Conservation (phyloP, 2,797 vertebrate genomes). For the Darevskia mixta region DNA sequence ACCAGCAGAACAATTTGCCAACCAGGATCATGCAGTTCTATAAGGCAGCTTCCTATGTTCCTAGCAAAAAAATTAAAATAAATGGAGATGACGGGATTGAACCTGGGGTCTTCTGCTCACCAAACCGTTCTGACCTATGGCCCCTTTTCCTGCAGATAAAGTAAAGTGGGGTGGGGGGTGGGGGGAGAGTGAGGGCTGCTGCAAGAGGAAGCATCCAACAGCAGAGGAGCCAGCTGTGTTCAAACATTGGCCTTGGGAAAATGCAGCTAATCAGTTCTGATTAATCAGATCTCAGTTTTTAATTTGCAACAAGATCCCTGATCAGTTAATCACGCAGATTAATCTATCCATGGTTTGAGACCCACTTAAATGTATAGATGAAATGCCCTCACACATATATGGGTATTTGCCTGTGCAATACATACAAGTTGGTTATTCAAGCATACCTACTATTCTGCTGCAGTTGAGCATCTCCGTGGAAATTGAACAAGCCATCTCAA, state of each 20-base stretch:
- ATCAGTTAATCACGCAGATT: not conserved
- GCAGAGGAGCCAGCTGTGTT: not conserved
- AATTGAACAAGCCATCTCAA: not conserved
- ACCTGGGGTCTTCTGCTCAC: not conserved
- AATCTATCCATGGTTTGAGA: not conserved
- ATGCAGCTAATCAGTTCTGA: slow-evolving; percentile 1
- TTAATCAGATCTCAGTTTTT: not conserved
- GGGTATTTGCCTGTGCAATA: not conserved
- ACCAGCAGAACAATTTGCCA: slow-evolving; percentile 9
- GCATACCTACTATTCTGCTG: slow-evolving; percentile 39
- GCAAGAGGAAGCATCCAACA: not conserved
- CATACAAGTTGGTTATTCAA: slow-evolving; percentile 3
- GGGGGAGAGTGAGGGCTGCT: not conserved
- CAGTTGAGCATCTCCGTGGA: not conserved
- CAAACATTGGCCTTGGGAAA: not conserved
- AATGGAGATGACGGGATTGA: not conserved
- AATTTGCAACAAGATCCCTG: not conserved
- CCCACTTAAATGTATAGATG: not conserved
- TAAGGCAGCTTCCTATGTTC: no score
- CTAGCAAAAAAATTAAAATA: no score
- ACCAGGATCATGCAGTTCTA: not conserved
- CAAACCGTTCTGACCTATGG: not conserved
- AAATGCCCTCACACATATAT: not conserved
- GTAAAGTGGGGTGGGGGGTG: not conserved
- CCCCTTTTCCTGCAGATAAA: not conserved